Evolutionary conservation across 2,888 invertebrate genomes (phyloP).

Genomic region (Agonopterix alstromeriana): DNA sequence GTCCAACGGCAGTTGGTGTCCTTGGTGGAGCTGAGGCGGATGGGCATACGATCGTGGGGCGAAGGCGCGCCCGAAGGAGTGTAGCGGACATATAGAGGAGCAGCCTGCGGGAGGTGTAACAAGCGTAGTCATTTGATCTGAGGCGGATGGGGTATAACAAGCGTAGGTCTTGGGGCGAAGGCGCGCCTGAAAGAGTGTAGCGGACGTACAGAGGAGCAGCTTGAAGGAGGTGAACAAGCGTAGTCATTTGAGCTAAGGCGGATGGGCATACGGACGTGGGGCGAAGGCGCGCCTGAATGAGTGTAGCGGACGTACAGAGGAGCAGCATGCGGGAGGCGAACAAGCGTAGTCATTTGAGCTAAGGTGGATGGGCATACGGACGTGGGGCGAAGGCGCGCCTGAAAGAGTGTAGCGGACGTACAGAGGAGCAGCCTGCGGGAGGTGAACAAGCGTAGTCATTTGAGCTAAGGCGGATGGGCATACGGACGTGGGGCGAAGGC

Average conservation of each 20-base stretch:
- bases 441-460: too few relatives aligned
- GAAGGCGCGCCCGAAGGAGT: slow-evolving; percentile 25
- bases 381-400: slow-evolving; percentile 41
- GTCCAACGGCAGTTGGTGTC: slow-evolving; percentile 63
- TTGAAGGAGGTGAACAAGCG: slow-evolving; percentile 17
- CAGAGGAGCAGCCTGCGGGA: slow-evolving; percentile 17
- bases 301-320: too few relatives aligned
- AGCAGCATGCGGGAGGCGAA: slow-evolving; percentile 17
- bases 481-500: slow-evolving; percentile 50
- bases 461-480: slow-evolving; percentile 54
- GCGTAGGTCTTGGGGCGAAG: too few relatives aligned
- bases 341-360: slow-evolving; percentile 22
- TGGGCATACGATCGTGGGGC: slow-evolving; percentile 54
- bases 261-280: too few relatives aligned
- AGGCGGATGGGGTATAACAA: too few relatives aligned
- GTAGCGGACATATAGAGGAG: slow-evolving; percentile 43
- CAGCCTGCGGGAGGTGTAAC: slow-evolving; percentile 27
- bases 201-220: too few relatives aligned
- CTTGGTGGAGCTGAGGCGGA: slow-evolving; percentile 45
- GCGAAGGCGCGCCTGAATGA: slow-evolving; percentile 14
- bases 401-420: too few relatives aligned
- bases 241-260: too few relatives aligned
- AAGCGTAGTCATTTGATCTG: too few relatives aligned
- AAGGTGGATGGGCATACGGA: slow-evolving; percentile 55
- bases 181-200: too few relatives aligned